Evolutionary conservation across 2,797 vertebrate species (phyloP), one percentile per base, ranked within the genome.

Genomic region (Xyrichtys novacula): DNA sequence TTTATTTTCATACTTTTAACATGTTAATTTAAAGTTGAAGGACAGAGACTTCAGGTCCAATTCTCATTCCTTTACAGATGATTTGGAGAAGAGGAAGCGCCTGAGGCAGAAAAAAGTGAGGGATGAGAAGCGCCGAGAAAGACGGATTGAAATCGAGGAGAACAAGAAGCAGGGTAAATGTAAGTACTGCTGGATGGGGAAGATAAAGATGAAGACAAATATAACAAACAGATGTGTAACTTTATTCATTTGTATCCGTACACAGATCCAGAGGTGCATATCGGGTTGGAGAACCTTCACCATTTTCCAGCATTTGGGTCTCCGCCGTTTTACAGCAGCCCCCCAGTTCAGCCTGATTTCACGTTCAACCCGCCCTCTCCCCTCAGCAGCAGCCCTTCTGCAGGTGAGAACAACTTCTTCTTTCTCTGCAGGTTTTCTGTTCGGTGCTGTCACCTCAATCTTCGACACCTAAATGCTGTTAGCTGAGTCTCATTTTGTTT

Each of bases 81-180:
- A 98, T 72, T 92, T 99, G 79, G 97, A 99, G 83, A 99, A 96
- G 88, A 93, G 97, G 81, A 96, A 94, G 78, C 96, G 94, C 17
- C 90, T 97, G n/a, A 94, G 98, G 75, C 97, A 97, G 92, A 98
- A 98, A 91, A 99, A 99, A 57, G 96, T 91, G 5, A 96, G 97
- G 8, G 98, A 99, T 69, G 98, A 99, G 50, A 96, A 96, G 14
- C 96, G 98, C 42, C 91, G 97, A 8, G 98, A 99, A 74, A 96
- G 93, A 65, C 94, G 97, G 39, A 99, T 99, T 83, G 98, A 99
- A 86, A 96, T 99, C 0, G 98, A 99, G 76, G 97, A 99, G 78
- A 98, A 98, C 90, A 95, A 95, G 91, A 99, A 97, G 79, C 98
- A 98, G 86, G 98, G 98, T 48, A 98, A 92, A 90, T 99, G 98